A percentile compares a stretch with the other conserved stretches of the same genome.
phyloP scores from a whole-genome alignment of 2,888 invertebrate species.

The Parasteatoda lunata region DNA sequence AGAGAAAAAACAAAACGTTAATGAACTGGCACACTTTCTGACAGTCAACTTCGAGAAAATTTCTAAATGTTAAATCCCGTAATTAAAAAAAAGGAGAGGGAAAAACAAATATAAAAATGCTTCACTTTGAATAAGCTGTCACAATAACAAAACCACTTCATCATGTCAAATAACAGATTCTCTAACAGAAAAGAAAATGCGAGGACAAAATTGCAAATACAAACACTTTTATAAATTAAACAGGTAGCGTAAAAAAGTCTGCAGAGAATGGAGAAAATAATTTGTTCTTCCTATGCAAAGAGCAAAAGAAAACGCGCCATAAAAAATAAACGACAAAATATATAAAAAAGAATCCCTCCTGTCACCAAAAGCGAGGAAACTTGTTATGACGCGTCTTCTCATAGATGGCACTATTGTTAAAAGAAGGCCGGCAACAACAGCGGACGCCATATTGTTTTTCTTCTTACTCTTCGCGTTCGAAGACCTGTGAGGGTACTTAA shows the following conservation, averaged over 20 bases:
- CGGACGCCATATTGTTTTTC: slow-evolving; percentile 25
- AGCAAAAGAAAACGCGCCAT: slow-evolving; percentile 8
- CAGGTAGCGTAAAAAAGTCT: slow-evolving; percentile 3
- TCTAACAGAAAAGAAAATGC: not conserved
- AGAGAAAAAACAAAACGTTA: no score
- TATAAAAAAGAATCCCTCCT: slow-evolving; percentile 5
- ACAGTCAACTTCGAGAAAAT: no score
- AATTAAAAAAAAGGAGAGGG: no score
- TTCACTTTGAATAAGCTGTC: not conserved
- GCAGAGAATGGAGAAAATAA: slow-evolving; percentile 34
- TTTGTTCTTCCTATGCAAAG: slow-evolving; percentile 13
- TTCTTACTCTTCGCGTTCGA: slow-evolving; percentile 14
- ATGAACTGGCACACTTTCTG: no score
- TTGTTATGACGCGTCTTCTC: slow-evolving; percentile 52
- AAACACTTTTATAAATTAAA: not conserved
- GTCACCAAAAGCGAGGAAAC: slow-evolving; percentile 45
- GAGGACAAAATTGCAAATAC: not conserved
- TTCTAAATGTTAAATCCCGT: no score
- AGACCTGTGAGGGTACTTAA: slow-evolving; percentile 48
- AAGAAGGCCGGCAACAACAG: slow-evolving; percentile 46
- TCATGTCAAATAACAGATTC: not conserved
- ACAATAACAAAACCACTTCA: not conserved
- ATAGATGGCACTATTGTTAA: slow-evolving; percentile 32
- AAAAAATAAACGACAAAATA: slow-evolving; percentile 17
- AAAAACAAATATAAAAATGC: not conserved